Evolutionary conservation across 2,113 vertebrate species (phyloP).

Genomic region (Hassar affinis): DNA sequence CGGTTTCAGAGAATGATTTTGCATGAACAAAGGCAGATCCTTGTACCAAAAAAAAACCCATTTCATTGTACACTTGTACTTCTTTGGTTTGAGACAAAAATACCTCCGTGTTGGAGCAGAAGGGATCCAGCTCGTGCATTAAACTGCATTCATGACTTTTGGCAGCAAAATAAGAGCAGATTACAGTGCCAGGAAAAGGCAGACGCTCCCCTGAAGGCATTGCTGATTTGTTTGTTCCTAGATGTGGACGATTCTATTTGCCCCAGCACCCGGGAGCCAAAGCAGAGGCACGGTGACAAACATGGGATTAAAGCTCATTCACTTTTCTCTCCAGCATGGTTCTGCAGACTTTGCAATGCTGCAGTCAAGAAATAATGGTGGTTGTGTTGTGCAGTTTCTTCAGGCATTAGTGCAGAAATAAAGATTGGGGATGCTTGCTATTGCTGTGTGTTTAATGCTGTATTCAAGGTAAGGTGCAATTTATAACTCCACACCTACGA

Average conservation of each 20-base stretch:
- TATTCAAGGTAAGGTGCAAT: neutral
- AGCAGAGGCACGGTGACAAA: slow-evolving; percentile 25
- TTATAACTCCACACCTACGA: neutral
- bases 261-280: slow-evolving; percentile 6
- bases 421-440: neutral
- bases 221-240: slow-evolving; percentile 34
- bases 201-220: slow-evolving; percentile 25
- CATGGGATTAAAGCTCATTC: slow-evolving; percentile 20
- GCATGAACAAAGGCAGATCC: neutral
- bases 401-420: neutral
- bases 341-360: neutral
- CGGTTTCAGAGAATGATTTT: too few relatives aligned
- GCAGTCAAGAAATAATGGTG: neutral
- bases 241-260: slow-evolving; percentile 41
- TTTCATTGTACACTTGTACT: neutral
- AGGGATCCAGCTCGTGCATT: neutral
- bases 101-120: neutral
- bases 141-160: neutral
- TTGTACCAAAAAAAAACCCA: neutral
- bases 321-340: neutral
- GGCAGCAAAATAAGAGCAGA: slow-evolving; percentile 21
- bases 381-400: neutral
- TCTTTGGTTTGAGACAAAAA: neutral
- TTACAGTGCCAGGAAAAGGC: slow-evolving; percentile 18
- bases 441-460: neutral